A percentile compares a stretch with the other conserved stretches of the same genome.
These are phyloP conservation scores for Neodontobutis hainanensis DNA, from an alignment of 2,113 vertebrate species.

Conservation along the genomic window DNA sequence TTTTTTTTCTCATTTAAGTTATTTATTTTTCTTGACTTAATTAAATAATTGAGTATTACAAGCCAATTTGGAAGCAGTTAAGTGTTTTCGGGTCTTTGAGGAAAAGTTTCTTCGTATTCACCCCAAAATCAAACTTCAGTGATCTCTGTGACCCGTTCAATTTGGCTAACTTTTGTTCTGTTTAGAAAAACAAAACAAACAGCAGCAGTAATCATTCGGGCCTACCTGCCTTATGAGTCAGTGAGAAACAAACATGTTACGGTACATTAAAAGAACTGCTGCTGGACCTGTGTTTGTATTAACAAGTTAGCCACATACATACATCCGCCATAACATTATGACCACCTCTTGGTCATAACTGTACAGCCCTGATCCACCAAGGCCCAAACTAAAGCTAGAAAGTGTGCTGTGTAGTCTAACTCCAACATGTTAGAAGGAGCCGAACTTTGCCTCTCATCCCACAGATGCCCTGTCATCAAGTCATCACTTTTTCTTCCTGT, in stretches of 20 bases:
- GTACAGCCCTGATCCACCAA: too few species aligned
- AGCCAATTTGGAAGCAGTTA: constrained; percentile 20
- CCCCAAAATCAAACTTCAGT: constrained; percentile 10
- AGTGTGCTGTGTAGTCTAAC: too few species aligned
- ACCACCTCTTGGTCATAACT: not conserved
- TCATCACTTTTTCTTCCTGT: too few species aligned
- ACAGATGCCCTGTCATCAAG: too few species aligned
- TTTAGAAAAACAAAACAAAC: not conserved
- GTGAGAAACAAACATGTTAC: too few species aligned
- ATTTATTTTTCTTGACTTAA: too few species aligned
- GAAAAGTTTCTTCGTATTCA: constrained; percentile 27
- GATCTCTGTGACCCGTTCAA: not conserved
- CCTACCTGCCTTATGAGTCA: not conserved
- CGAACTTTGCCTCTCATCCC: too few species aligned
- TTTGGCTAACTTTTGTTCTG: not conserved
- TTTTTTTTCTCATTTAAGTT: too few species aligned
- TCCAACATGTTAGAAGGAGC: too few species aligned
- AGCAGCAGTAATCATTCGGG: not conserved
- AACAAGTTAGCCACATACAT: not conserved
- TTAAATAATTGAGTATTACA: constrained; percentile 8
- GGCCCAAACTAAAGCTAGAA: too few species aligned
- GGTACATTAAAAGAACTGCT: too few species aligned
- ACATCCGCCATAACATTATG: not conserved
- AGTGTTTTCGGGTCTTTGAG: constrained; percentile 15
- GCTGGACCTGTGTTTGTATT: too few species aligned